A percentile compares a stretch with the other conserved stretches of the same genome.
Evolutionary conservation across 2,888 invertebrate species (phyloP).

Genomic region (Agelastica alni): DNA sequence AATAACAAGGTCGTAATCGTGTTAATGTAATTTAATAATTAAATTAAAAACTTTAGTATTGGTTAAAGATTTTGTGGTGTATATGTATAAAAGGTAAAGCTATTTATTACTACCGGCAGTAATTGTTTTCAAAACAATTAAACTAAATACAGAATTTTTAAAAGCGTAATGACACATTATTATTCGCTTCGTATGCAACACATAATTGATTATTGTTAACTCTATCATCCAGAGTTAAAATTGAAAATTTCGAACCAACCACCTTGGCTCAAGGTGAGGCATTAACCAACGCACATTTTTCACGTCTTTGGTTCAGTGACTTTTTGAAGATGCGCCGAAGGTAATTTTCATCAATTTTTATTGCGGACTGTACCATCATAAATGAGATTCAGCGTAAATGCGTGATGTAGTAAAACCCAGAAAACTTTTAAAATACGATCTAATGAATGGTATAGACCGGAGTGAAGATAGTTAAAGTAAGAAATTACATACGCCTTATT

Average conservation of each 20-base stretch:
- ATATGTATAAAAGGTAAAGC: too few relatives aligned
- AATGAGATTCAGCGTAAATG: constrained; percentile 30
- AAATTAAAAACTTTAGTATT: too few relatives aligned
- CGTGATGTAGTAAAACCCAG: constrained; percentile 29
- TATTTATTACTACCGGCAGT: too few relatives aligned
- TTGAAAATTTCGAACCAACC: constrained; percentile 1
- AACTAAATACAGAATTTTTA: too few relatives aligned
- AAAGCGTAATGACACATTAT: too few relatives aligned
- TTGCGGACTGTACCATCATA: constrained; percentile 22
- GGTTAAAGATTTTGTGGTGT: too few relatives aligned
- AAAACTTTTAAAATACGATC: constrained; percentile 22
- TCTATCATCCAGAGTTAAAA: neutral
- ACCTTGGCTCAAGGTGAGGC: constrained; percentile 13
- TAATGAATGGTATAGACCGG: constrained; percentile 28
- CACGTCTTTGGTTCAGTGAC: constrained; percentile 22
- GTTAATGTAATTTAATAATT: too few relatives aligned
- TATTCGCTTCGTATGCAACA: too few relatives aligned
- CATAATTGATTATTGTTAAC: too few relatives aligned
- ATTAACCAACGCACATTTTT: constrained; percentile 20
- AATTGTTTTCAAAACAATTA: too few relatives aligned
- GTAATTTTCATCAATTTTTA: constrained; percentile 25
- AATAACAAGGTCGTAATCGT: too few relatives aligned
- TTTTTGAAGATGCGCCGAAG: constrained; percentile 24
- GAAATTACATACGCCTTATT: constrained; percentile 29
- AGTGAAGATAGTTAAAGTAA: constrained; percentile 23